Evolutionary conservation across 2,113 vertebrate genomes (phyloP), one percentile per base, ranked within the genome.

Genomic region (Geococcyx californianus): DNA sequence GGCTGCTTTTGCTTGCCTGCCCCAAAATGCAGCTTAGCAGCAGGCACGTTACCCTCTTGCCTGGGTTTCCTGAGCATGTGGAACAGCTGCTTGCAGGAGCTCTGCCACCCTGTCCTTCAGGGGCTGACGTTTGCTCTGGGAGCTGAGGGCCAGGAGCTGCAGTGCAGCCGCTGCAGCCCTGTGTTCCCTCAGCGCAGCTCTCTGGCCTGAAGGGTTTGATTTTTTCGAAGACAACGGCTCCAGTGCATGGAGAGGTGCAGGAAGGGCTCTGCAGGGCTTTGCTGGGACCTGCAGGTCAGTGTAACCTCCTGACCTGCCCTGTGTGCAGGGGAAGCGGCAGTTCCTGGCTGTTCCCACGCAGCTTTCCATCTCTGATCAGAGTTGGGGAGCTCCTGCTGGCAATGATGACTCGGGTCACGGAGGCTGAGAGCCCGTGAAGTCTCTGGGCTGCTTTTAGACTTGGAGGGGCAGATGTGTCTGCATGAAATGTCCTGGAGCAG

Each of bases 381-480:
- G 49, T 21, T 54, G 74, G 31, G 60, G 77, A 84, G 62, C 79
- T 90, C 85, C 78, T 93, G 88, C 90, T 88, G 95, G 49, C 79
- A 38, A 60, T 20, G 87, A 94, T 73, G 70, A 13, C 70, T 85
- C 0, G 0, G 58, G 85, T 95, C 90, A 56, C 64, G 0, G 0
- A 64, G 56, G 52, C 77, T 89, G 79, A 90, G 47, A 79, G 63
- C 18, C 67, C 40, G 44, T 69, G 15, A 34, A 88, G 66, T 76
- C 82, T 83, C n/a, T 25, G 75, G 49, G 78, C 54, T 83, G 83
- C 68, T 85, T 94, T 94, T 94, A 94, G 90, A 54, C n/a, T 52
- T 90, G 23, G 29, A 55, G 64, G 29, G 36, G 11, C 34, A 89
- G 74, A 75, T 56, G 10, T 26, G 44, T 72, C 62, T 86, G n/a